Evolutionary conservation across 2,797 vertebrate genomes (phyloP).

Genomic region (Novumbra hubbsi): DNA sequence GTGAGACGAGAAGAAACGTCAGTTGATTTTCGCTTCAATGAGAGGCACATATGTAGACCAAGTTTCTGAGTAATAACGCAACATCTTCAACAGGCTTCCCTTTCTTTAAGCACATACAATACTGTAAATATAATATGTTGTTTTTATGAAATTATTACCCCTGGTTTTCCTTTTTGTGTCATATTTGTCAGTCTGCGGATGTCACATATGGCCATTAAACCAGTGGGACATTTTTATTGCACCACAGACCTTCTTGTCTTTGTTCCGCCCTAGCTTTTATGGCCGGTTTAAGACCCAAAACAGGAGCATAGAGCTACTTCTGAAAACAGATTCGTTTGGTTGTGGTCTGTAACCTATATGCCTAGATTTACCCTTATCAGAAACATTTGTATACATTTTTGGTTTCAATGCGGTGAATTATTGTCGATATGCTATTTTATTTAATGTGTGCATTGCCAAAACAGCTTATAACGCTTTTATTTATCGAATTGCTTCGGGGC

Average conservation of each 20-base stretch:
- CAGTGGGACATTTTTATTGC: slow-evolving; percentile 71
- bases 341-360: slow-evolving; percentile 23
- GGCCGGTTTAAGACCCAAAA: slow-evolving; percentile 61
- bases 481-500: neutral
- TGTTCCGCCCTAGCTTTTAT: slow-evolving; percentile 73
- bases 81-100: neutral
- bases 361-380: neutral
- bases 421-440: neutral
- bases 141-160: neutral
- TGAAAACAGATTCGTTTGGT: slow-evolving; percentile 54
- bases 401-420: neutral
- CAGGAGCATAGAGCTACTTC: slow-evolving; percentile 53
- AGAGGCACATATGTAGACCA: neutral
- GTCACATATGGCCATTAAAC: slow-evolving; percentile 70
- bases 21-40: neutral
- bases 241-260: slow-evolving; percentile 71
- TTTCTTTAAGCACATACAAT: neutral
- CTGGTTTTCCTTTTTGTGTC: neutral
- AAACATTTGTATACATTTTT: neutral
- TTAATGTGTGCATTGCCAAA: neutral
- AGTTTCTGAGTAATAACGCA: neutral
- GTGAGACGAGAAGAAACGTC: neutral
- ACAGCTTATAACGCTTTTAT: neutral
- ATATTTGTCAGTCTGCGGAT: slow-evolving; percentile 40
- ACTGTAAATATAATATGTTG: neutral